Evolutionary conservation across 2,113 vertebrate genomes (phyloP), one percentile per base, ranked within the genome.

Genomic region (Oryzias javanicus): DNA sequence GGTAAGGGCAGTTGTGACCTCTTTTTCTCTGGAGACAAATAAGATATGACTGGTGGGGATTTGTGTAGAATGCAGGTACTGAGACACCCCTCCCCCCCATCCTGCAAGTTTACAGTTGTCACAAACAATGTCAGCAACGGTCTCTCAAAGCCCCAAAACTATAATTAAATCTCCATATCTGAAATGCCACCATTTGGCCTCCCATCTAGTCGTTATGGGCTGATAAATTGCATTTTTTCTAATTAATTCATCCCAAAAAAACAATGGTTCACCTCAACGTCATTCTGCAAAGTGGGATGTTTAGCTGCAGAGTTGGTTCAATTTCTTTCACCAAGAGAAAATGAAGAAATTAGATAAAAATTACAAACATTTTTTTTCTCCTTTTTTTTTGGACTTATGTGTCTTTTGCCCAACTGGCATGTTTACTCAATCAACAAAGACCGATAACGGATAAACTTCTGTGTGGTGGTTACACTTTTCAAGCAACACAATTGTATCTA

Each of bases 261-360:
- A 85, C 86, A 89, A 91, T 86, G 86, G 82, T 83, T 90, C 78
- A 89, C 78, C 83, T 89, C 79, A 79, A 84, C 76, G 79, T 83
- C 75, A 88, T 83, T 78, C 25, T 56, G 72, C 82, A 74, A 76
- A 16, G 27, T 65, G 62, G 80, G 76, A 85, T 87, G 56, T 64
- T 75, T 78, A 60, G 76, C 61, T 56, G 64, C 76, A 68, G 45
- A 76, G 52, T 44, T 45, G 50, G 45, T 47, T 51, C 88, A 86
- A 89, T 84, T 90, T 60, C 69, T 79, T 76, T 83, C 70, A 74
- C 79, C 24, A 41, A 76, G 59, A 27, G 17, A 45, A 61, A 50
- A 72, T 4, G 17, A 70, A 27, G 48, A 52, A 52, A 19, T 46
- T 44, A 62, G 0, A 60, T 29, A 53, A 55, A 59, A 66, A 18